Base-by-base conservation (phyloP, 2,888 invertebrate genomes). In the Dorcus hopei region DNA sequence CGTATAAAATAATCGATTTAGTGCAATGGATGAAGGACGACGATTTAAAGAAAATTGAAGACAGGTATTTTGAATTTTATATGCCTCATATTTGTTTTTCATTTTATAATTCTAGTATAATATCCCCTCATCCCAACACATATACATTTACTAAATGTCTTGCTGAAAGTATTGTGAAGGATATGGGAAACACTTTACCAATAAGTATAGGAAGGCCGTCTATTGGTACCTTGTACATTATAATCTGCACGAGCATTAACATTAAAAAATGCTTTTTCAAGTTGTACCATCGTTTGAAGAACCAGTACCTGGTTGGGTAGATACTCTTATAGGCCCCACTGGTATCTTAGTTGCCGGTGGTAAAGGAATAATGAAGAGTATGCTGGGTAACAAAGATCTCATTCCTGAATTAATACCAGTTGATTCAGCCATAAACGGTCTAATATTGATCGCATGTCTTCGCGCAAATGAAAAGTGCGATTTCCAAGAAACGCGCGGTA, bases 91-190 rank as follows among this genome's bases (percentile, higher is more conserved):
- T 33, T 33, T 33, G 26, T 33, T 33, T 33, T 7, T 0, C 26
- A 33, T 33, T 33, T 33, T 33, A 33, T 33, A 33, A 2, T 33
- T 33, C 6, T 7, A 33, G 26, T 33, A 33, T 33, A 33, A 33
- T 33, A 33, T 33, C 7, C 0, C 26, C 26, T 33, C 26, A 33
- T 7, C 97, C 97, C 0, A 98, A 98, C 77, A 96, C 96, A 1
- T 97, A 98, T 79, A 94, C 96, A 0, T 94, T 91, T 79, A 95
- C 95, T n/a, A 98, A 97, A 79, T 89, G 93, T 11, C 79, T 97
- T 59, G 91, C 94, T 0, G 97, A 98, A 79, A 87, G 89, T 65
- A 7, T 58, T 6, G 49, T 48, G 3, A 42, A 48, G 2, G 42
- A 53, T 38, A 74, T 95, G 59, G 87, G 97, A 1, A 89, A 90